Conservation (phyloP, 2,113 vertebrate genomes). For the Cnemophilus loriae region DNA sequence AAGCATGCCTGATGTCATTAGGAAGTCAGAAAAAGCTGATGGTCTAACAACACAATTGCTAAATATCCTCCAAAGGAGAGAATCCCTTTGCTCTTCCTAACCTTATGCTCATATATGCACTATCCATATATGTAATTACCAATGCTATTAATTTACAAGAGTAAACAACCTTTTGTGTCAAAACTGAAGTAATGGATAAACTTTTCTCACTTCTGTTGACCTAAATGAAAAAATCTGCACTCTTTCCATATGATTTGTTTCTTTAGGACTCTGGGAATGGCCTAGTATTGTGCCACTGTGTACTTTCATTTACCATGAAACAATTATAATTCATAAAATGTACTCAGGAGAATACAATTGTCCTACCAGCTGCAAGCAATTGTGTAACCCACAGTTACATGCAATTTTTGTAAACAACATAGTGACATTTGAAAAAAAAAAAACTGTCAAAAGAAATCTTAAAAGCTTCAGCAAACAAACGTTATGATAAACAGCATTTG, state of each 20-base stretch:
- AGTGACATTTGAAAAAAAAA: background rate
- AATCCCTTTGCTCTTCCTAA: background rate
- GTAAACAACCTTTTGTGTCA: background rate
- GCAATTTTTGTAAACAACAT: constrained; percentile 29
- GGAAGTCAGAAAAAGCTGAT: background rate
- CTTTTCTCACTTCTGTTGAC: background rate
- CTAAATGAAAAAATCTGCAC: background rate
- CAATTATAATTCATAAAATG: constrained; percentile 40
- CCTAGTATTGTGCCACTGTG: background rate
- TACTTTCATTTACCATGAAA: constrained; percentile 45
- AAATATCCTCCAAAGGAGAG: background rate
- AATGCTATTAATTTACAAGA: background rate
- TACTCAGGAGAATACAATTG: background rate
- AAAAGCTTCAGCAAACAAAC: background rate
- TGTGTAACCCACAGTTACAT: constrained; percentile 34
- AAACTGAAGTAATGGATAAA: background rate
- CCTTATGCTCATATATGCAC: background rate
- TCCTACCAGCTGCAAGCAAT: constrained; percentile 24
- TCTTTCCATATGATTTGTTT: background rate
- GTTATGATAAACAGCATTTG: background rate
- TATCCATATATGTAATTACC: background rate
- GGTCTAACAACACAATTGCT: background rate
- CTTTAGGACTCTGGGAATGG: background rate
- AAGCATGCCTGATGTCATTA: background rate
- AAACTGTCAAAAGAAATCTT: background rate